Base-by-base conservation (phyloP, 37 sponge, comb jelly and placozoan genomes). In the Tethya wilhelma region DNA sequence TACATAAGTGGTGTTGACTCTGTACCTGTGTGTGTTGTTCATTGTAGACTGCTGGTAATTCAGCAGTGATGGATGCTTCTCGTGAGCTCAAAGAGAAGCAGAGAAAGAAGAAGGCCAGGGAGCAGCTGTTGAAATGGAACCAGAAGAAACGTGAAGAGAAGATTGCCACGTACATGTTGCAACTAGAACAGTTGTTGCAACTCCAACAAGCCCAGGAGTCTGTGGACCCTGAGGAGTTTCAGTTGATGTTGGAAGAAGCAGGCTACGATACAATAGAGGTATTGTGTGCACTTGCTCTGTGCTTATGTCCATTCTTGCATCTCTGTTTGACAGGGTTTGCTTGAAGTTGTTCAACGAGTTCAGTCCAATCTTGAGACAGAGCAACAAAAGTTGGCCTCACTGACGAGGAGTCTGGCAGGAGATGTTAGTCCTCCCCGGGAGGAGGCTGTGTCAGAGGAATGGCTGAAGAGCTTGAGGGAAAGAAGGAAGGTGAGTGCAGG, bases 121-220 rank as follows among this genome's bases (percentile, higher is more conserved):
- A 92, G 30, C 88, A 91, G 34, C 80, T 97, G 57, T 89, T 77
- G 0, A 80, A 81, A 44, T 55, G 89, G 38, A 91, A 86, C 77
- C 68, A 88, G 74, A 89, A 70, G 71, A 86, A 84, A 43, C 81
- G 78, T 40, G 83, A 86, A 44, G 95, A 92, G 56, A 94, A 87
- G 72, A 89, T 89, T 44, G 84, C 79, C 45, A 38, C n/a, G n/a
- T 69, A 70, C 9, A 44, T 55, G 46, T 44, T 9, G 1, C 55
- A 75, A 26, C 59, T 78, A 20, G 73, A 80, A 44, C 29, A 64
- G 23, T 76, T 79, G 69, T n/a, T 76, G 30, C 79, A 87, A 8
- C 65, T 87, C 26, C 88, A 79, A 59, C 39, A 41, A n/a, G 59
- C 70, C 64, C 66, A 68, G 64, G 84, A 71, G 25, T 1, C 58